A percentile compares a stretch with the other conserved stretches of the same genome.
Conservation (phyloP, 2,888 invertebrate species). For the Cheilosia vernalis region DNA sequence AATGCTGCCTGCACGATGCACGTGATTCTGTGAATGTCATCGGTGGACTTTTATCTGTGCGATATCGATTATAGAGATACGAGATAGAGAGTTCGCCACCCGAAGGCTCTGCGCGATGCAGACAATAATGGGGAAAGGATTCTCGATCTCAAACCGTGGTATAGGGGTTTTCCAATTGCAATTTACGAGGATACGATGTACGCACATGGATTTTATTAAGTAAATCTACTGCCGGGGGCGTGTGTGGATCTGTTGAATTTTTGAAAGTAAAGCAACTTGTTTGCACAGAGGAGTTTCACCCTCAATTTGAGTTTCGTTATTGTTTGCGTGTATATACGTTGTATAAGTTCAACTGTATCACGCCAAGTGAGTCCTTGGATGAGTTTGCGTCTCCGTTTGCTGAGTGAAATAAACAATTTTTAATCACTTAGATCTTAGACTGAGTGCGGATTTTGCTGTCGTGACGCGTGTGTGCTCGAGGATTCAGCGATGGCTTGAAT, state of each 20-base stretch:
- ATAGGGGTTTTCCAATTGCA: slow-evolving; percentile 21
- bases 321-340: slow-evolving; percentile 8
- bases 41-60: slow-evolving; percentile 7
- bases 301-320: slow-evolving; percentile 49
- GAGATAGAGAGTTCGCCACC: background rate
- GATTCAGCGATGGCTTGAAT: background rate
- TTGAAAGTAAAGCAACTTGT: slow-evolving; percentile 20
- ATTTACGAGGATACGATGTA: slow-evolving; percentile 22
- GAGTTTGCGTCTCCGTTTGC: background rate
- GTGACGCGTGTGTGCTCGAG: background rate
- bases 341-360: slow-evolving; percentile 1
- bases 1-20: slow-evolving; percentile 66
- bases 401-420: slow-evolving; percentile 32
- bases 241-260: slow-evolving; percentile 56
- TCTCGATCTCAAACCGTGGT: background rate
- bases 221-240: slow-evolving; percentile 55
- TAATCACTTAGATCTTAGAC: slow-evolving; percentile 35
- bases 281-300: slow-evolving; percentile 45
- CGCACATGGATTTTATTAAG: slow-evolving; percentile 58
- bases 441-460: background rate
- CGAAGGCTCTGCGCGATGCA: background rate
- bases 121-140: background rate
- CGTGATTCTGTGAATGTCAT: slow-evolving; percentile 60
- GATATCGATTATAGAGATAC: slow-evolving; percentile 30
- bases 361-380: slow-evolving; percentile 16